Conservation (phyloP, 2,113 vertebrate genomes). For the Actenoides lindsayi region DNA sequence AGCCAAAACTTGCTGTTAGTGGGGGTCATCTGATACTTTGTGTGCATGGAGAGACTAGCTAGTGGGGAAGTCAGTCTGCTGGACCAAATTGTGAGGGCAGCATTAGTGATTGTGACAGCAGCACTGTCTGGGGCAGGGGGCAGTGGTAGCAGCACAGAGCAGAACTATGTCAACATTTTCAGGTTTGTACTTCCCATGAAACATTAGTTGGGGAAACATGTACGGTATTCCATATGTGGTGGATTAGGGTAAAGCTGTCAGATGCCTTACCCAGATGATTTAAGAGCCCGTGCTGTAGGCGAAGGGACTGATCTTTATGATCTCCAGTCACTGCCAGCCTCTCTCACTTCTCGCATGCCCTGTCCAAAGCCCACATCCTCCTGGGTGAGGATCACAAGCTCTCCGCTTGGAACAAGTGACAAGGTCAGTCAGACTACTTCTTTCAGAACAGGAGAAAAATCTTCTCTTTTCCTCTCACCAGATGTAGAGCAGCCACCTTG, state of each 20-base stretch:
- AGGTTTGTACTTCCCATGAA: background rate
- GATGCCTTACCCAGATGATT: background rate
- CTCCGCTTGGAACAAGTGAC: fast-evolving
- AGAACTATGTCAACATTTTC: background rate
- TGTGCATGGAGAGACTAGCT: background rate
- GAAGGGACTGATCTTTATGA: background rate
- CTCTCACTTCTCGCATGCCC: fast-evolving
- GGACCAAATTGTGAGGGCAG: fast-evolving
- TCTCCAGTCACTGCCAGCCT: background rate
- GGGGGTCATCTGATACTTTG: background rate
- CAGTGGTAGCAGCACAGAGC: background rate
- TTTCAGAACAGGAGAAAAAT: background rate
- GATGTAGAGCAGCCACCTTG: background rate
- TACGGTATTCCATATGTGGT: background rate
- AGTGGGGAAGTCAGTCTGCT: background rate
- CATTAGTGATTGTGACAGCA: background rate
- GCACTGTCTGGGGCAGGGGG: background rate
- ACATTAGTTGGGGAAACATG: background rate
- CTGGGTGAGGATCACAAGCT: fast-evolving
- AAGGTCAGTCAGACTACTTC: background rate
- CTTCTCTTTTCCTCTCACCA: background rate
- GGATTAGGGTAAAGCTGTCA: background rate
- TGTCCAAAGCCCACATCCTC: background rate
- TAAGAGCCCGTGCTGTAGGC: background rate
- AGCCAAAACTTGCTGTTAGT: background rate